These are phyloP conservation scores for Dryococelus australis DNA, from an alignment of 2,888 invertebrate species.

Conservation along the genomic window DNA sequence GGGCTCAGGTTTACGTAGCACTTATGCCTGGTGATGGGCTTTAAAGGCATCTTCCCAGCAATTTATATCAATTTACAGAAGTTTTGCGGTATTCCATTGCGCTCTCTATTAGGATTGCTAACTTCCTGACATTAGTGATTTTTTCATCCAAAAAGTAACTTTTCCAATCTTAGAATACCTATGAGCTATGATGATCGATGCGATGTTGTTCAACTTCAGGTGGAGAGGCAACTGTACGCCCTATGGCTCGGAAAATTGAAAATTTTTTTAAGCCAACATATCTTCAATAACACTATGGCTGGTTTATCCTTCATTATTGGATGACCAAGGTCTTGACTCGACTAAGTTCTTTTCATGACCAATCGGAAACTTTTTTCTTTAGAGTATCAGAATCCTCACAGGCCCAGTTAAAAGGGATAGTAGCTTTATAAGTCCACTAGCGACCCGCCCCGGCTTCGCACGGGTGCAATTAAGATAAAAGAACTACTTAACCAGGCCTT, in stretches of 20 bases:
- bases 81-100: not conserved
- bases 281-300: too few relatives aligned
- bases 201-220: not conserved
- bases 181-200: not conserved
- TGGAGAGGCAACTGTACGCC: not conserved
- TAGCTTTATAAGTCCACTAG: too few relatives aligned
- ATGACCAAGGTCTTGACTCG: too few relatives aligned
- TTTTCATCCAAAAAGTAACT: not conserved
- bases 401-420: too few relatives aligned
- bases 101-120: slow-evolving; percentile 11
- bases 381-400: too few relatives aligned
- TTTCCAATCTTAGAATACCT: not conserved
- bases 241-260: not conserved
- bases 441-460: too few relatives aligned
- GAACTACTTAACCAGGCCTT: too few relatives aligned
- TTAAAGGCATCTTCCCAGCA: not conserved
- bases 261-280: too few relatives aligned
- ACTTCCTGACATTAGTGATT: not conserved
- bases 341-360: too few relatives aligned
- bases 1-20: not conserved
- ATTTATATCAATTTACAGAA: not conserved
- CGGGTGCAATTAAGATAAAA: too few relatives aligned
- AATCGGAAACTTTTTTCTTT: too few relatives aligned
- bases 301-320: too few relatives aligned
- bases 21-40: not conserved